These are phyloP conservation scores for Arenaria interpres DNA, from an alignment of 2,113 vertebrate genomes.

Conservation along the genomic window DNA sequence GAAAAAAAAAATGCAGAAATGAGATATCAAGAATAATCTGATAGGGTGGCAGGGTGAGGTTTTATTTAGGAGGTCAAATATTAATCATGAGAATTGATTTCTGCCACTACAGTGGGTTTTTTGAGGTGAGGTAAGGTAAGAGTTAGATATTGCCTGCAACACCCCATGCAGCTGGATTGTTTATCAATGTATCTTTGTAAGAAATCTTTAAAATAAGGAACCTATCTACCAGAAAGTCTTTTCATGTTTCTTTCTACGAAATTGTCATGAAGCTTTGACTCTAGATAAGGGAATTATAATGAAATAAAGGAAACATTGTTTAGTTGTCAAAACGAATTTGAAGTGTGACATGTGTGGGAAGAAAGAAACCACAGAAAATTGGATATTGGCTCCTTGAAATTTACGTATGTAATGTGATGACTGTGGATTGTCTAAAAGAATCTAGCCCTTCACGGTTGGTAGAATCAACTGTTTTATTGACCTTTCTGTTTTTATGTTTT, in stretches of 20 bases:
- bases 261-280: slow-evolving; percentile 66
- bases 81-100: background rate
- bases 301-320: slow-evolving; percentile 70
- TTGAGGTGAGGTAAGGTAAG: background rate
- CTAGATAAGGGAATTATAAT: slow-evolving; percentile 67
- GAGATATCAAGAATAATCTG: background rate
- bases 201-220: slow-evolving; percentile 58
- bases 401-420: slow-evolving; percentile 52
- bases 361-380: slow-evolving; percentile 54
- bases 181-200: slow-evolving; percentile 21
- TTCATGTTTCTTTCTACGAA: slow-evolving; percentile 49
- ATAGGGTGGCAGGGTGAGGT: fast-evolving
- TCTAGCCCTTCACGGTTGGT: slow-evolving; percentile 37
- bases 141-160: slow-evolving; percentile 11
- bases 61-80: background rate
- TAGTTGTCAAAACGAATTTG: slow-evolving; percentile 72
- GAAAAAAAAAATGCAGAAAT: background rate
- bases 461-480: slow-evolving; percentile 53
- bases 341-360: slow-evolving; percentile 51
- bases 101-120: background rate
- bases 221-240: slow-evolving; percentile 47
- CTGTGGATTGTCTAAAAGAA: slow-evolving; percentile 53
- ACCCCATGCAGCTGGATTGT: background rate
- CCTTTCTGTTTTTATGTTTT: slow-evolving; percentile 30
- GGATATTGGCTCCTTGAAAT: slow-evolving; percentile 68